Conservation (phyloP, 2,797 vertebrate species). For the Amazona ochrocephala region DNA sequence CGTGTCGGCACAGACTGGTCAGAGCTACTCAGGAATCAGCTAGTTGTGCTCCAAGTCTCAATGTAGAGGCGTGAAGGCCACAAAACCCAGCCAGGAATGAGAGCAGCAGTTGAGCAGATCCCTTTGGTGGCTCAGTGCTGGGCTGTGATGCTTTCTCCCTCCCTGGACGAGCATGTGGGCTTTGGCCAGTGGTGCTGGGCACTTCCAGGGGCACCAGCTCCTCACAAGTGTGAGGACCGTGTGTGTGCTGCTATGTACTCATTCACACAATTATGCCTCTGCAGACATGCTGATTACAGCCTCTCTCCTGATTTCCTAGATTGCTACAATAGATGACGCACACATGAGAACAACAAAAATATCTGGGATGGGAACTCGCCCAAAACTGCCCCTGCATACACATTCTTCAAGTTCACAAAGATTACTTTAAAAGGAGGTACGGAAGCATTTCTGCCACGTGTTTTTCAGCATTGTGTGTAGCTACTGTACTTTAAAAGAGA, state of each 20-base stretch:
- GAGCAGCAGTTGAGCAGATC: background rate
- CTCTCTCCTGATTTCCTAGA: background rate
- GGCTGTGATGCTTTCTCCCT: background rate
- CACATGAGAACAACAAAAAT: background rate
- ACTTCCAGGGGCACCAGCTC: background rate
- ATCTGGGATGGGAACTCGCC: background rate
- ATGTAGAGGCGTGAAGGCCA: background rate
- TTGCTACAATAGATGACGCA: background rate
- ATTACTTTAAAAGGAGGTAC: background rate
- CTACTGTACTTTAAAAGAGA: background rate
- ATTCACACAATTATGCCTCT: background rate
- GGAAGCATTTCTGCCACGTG: background rate
- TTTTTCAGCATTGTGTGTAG: background rate
- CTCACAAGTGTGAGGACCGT: rapidly evolving
- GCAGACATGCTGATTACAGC: background rate
- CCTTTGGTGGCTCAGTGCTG: background rate
- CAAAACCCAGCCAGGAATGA: background rate
- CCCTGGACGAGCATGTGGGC: background rate
- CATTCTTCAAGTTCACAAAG: background rate
- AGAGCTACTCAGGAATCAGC: background rate
- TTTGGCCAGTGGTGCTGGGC: background rate
- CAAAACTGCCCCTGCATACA: background rate
- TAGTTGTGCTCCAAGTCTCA: background rate
- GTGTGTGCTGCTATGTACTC: background rate
- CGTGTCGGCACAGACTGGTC: background rate